phyloP scores from a whole-genome alignment of 1,140 invertebrate genomes.

The Drosophila sturtevanti region DNA sequence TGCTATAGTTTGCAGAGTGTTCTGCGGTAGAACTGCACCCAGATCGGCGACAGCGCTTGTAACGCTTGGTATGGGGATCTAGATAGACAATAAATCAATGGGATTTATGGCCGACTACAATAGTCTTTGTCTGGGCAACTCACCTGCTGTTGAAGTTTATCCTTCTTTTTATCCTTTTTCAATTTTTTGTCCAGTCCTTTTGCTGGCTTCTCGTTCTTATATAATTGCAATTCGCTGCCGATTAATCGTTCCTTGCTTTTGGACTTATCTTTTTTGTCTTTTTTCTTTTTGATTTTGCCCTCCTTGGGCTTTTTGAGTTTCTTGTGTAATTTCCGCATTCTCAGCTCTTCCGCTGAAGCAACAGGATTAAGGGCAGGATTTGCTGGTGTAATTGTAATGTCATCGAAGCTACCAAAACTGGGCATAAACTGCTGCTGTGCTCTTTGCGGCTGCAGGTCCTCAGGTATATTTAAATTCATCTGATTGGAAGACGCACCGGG shows the following conservation, averaged over 20 bases:
- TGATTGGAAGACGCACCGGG: not conserved
- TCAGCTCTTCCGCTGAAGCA: conserved; percentile 48
- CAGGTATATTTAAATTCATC: conserved; percentile 7
- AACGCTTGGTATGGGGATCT: not conserved
- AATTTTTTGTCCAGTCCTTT: conserved; percentile 86
- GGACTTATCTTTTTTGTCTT: conserved; percentile 89
- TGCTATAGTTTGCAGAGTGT: not conserved
- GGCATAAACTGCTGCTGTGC: conserved; percentile 16
- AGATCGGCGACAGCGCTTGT: not conserved
- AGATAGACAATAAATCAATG: not conserved
- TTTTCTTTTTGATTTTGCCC: conserved; percentile 89
- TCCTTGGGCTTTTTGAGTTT: conserved; percentile 89
- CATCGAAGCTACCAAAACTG: conserved; percentile 47
- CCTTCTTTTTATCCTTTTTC: conserved; percentile 85
- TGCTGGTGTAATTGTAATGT: conserved; percentile 66
- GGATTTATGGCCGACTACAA: not conserved
- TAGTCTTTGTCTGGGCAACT: not conserved
- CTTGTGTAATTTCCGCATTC: conserved; percentile 87
- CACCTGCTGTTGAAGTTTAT: conserved; percentile 58
- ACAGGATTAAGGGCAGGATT: not conserved
- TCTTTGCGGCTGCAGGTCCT: conserved; percentile 20
- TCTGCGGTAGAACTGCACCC: not conserved
- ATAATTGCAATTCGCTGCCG: not conserved
- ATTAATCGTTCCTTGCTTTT: conserved; percentile 85
- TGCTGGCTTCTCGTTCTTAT: conserved; percentile 70